Base-by-base conservation (phyloP, 2,888 invertebrate species). In the Andrena dorsata region DNA sequence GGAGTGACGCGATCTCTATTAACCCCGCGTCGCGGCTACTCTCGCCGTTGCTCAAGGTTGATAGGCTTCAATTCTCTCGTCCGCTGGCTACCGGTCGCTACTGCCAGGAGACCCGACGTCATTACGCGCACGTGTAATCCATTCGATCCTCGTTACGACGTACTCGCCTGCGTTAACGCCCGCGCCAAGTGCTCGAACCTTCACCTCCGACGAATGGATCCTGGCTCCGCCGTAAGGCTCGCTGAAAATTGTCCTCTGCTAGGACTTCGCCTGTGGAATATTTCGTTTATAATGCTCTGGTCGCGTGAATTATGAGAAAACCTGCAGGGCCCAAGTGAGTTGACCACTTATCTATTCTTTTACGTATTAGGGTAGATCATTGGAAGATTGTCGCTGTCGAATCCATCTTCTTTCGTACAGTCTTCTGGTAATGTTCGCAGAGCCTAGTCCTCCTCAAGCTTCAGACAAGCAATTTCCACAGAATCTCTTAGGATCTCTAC, bases 1-100 rank as follows among this genome's bases (percentile, higher is more conserved):
- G 79, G 87, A 90, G 84, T 90, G 91, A 91, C 90, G 90, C 91
- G 91, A 91, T 92, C 92, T 90, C 92, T 90, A 92, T 92, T 92
- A 91, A 92, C 91, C 92, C 76, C 90, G 86, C 79, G 85, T 85
- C 83, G 78, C 80, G 69, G 78, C 80, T 76, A 81, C 83, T 75
- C 69, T 76, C 80, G 79, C 69, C 80, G 86, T 69, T 82, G 76
- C 82, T 84, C 86, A 77, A 61, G 68, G 82, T 75, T 88, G 88
- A 90, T 88, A 85, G 88, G 88, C 89, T 89, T 90, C 88, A 89
- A 89, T 89, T 87, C 78, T 87, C 80, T 80, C 79, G 78, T 78
- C 78, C 68, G 74, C 73, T 77, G 77, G 88, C 86, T 87, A 87
- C 86, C 80, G 80, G 80, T 84, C 73, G 85, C 85, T 80, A 80